Conservation (phyloP, 1,140 invertebrate species). For the Meloidogyne hapla region DNA sequence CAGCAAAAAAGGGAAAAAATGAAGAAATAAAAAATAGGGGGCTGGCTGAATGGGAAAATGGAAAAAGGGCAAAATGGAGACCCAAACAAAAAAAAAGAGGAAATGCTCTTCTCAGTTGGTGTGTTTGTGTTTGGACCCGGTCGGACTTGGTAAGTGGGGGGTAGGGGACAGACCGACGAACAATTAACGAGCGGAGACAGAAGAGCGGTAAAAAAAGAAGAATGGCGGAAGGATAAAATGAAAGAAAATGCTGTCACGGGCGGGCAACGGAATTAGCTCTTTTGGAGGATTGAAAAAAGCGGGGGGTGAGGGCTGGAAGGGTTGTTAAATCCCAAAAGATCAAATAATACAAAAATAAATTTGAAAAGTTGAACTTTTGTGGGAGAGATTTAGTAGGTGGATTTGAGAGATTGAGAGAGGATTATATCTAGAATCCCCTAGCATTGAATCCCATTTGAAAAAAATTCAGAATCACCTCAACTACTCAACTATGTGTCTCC, state of each 20-base stretch:
- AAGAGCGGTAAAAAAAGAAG: not conserved
- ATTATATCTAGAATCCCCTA: too few species aligned
- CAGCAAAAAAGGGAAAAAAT: too few species aligned
- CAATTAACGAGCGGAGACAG: slow-evolving; percentile 1
- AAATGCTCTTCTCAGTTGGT: not conserved
- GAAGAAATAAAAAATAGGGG: not conserved
- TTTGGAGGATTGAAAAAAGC: not conserved
- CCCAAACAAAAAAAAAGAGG: not conserved
- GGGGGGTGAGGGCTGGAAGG: not conserved
- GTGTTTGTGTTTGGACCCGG: not conserved
- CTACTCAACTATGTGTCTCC: too few species aligned
- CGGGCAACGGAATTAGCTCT: not conserved
- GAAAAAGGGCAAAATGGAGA: not conserved
- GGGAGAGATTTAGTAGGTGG: not conserved
- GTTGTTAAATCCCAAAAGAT: not conserved
- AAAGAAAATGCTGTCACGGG: not conserved
- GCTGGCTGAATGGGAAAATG: not conserved
- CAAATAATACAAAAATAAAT: not conserved
- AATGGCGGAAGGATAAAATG: not conserved
- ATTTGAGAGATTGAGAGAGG: not conserved
- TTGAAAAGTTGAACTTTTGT: not conserved
- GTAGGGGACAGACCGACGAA: not conserved
- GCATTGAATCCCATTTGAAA: too few species aligned
- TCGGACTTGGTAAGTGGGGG: not conserved
- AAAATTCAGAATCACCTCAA: too few species aligned